These are phyloP conservation scores for Trilocha varians DNA, from an alignment of 2,888 invertebrate genomes.

Conservation along the genomic window DNA sequence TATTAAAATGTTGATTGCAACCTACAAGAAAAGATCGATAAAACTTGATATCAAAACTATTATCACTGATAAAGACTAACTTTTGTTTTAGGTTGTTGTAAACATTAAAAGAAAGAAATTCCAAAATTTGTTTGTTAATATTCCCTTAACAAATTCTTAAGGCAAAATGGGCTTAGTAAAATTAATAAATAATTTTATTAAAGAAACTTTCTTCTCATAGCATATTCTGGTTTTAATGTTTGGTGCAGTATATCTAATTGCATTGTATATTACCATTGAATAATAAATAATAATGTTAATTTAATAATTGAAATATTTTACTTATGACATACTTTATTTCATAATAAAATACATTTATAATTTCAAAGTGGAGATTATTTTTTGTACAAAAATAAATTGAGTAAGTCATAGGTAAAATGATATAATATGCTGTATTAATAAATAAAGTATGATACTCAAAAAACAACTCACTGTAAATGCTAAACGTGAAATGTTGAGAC, in stretches of 20 bases:
- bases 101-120: slow-evolving; percentile 22
- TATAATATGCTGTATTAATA: slow-evolving; percentile 31
- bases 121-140: slow-evolving; percentile 36
- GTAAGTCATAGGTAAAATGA: slow-evolving; percentile 41
- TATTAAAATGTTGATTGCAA: neutral
- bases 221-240: slow-evolving; percentile 65
- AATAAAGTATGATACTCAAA: slow-evolving; percentile 61
- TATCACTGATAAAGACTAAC: too few relatives aligned
- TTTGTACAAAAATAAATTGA: neutral
- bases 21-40: neutral
- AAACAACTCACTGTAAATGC: slow-evolving; percentile 67
- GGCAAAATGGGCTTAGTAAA: slow-evolving; percentile 67
- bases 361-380: neutral
- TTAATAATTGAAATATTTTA: slow-evolving; percentile 41
- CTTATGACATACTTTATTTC: slow-evolving; percentile 42
- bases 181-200: slow-evolving; percentile 49
- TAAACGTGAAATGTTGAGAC: slow-evolving; percentile 40
- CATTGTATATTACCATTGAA: slow-evolving; percentile 69
- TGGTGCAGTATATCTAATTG: slow-evolving; percentile 70
- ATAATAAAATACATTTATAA: too few relatives aligned
- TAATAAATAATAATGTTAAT: slow-evolving; percentile 49
- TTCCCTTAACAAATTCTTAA: slow-evolving; percentile 49
- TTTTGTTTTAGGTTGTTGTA: slow-evolving; percentile 20
- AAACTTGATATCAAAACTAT: too few relatives aligned
- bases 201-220: slow-evolving; percentile 52